These are phyloP conservation scores for Glomeris marginata DNA, from an alignment of 2,888 invertebrate genomes.

Conservation along the genomic window DNA sequence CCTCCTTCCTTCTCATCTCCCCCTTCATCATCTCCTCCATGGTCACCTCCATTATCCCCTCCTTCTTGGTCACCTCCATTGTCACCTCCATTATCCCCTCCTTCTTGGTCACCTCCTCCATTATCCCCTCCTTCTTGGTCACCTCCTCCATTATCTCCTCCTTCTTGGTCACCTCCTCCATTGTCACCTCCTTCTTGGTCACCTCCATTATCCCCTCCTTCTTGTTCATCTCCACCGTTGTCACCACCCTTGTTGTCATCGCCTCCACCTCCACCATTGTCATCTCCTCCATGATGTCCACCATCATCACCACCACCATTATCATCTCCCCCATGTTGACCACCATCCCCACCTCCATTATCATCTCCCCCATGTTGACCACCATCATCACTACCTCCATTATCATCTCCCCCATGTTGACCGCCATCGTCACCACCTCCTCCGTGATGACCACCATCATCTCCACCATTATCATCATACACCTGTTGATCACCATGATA, in stretches of 20 bases:
- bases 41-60: neutral
- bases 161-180: slow-evolving; percentile 14
- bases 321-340: neutral
- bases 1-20: slow-evolving; percentile 3
- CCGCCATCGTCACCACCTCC: neutral
- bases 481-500: neutral
- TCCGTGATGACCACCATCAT: neutral
- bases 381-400: neutral
- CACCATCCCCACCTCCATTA: neutral
- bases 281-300: slow-evolving; percentile 2
- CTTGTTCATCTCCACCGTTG: slow-evolving; percentile 12
- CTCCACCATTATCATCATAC: neutral
- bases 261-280: slow-evolving; percentile 8
- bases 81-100: slow-evolving; percentile 1
- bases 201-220: slow-evolving; percentile 4
- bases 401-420: neutral
- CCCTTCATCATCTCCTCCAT: neutral
- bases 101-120: too few species aligned
- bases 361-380: neutral
- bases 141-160: slow-evolving; percentile 1
- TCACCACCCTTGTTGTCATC: slow-evolving; percentile 12
- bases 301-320: slow-evolving; percentile 4
- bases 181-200: slow-evolving; percentile 4
- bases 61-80: slow-evolving; percentile 10
- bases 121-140: slow-evolving; percentile 5